These are phyloP conservation scores for Nineta flava DNA, from an alignment of 2,888 invertebrate species.

Conservation along the genomic window DNA sequence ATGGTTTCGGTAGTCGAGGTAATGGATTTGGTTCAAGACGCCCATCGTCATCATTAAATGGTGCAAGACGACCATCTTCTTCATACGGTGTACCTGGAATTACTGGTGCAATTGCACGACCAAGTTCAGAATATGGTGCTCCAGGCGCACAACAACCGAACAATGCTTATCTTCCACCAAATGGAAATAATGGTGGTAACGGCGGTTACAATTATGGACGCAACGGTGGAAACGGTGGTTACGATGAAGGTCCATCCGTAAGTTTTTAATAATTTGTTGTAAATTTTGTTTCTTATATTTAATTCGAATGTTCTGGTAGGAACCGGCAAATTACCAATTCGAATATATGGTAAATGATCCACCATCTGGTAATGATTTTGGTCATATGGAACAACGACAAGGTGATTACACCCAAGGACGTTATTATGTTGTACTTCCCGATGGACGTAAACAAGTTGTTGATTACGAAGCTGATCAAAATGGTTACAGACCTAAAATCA, in stretches of 20 bases:
- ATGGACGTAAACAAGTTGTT: slow-evolving; percentile 51
- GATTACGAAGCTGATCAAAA: slow-evolving; percentile 51
- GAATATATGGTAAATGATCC: slow-evolving; percentile 50
- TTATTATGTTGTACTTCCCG: slow-evolving; percentile 49
- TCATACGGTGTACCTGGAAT: neutral
- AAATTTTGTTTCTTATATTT: neutral
- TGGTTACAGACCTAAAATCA: slow-evolving; percentile 49
- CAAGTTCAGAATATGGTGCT: neutral
- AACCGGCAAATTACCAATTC: slow-evolving; percentile 52
- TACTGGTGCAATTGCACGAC: neutral
- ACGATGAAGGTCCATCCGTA: slow-evolving; percentile 24
- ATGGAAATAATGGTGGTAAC: neutral
- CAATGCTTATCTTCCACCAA: neutral
- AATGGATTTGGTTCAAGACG: neutral
- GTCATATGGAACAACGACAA: slow-evolving; percentile 45
- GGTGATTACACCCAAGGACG: slow-evolving; percentile 44
- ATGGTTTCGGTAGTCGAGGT: too few relatives aligned
- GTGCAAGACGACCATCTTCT: neutral
- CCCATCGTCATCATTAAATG: neutral
- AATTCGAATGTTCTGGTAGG: slow-evolving; percentile 24
- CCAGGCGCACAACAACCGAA: neutral
- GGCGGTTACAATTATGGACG: neutral
- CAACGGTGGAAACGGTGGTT: slow-evolving; percentile 7
- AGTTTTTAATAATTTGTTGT: slow-evolving; percentile 22
- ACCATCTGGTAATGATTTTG: slow-evolving; percentile 46